These are phyloP conservation scores for Coilia nasus DNA, from an alignment of 2,797 vertebrate species.

Conservation along the genomic window DNA sequence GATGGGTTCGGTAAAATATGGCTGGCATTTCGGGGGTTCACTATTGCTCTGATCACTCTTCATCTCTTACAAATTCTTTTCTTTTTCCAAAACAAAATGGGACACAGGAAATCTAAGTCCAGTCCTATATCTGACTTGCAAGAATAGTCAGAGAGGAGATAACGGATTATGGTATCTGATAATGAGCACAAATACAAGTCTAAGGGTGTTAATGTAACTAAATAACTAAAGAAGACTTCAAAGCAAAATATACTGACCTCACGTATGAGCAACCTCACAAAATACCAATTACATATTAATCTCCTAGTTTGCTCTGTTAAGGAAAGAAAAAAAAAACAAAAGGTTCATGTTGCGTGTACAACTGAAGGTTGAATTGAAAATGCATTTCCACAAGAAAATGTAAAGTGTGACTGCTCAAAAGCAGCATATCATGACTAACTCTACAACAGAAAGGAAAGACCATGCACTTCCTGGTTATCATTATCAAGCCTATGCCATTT, in stretches of 20 bases:
- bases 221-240: not conserved
- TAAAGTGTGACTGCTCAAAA: too few species aligned
- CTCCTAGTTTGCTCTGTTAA: not conserved
- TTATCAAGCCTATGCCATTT: too few species aligned
- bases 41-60: not conserved
- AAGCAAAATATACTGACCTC: not conserved
- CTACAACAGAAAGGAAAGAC: too few species aligned
- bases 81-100: not conserved
- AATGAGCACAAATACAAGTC: not conserved
- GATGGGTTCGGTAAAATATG: conserved; percentile 30
- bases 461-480: too few species aligned
- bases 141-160: not conserved
- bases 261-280: not conserved
- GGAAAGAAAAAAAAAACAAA: too few species aligned
- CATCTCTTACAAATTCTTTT: not conserved
- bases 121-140: not conserved
- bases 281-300: not conserved
- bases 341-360: not conserved
- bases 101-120: not conserved
- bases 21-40: not conserved
- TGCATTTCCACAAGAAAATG: not conserved
- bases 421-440: too few species aligned
- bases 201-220: not conserved
- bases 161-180: not conserved
- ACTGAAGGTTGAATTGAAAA: not conserved